Percentiles rank a stretch among this genome's conserved stretches.
These are phyloP conservation scores for Hetaerina americana DNA, from an alignment of 1,140 invertebrate species.

Conservation along the genomic window DNA sequence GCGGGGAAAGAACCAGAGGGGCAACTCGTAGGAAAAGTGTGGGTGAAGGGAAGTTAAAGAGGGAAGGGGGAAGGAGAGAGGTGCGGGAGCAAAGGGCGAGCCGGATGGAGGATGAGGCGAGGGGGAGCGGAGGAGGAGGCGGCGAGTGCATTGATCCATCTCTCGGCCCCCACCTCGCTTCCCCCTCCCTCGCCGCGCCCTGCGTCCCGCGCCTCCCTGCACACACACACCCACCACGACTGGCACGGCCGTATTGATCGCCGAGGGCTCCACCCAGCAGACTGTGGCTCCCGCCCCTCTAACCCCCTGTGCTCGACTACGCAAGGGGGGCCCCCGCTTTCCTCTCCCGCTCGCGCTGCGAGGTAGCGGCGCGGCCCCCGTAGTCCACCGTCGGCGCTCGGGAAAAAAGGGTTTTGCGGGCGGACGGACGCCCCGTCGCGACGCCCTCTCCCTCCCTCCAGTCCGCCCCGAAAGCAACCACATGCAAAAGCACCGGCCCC, in stretches of 20 bases:
- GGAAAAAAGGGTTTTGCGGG: not conserved
- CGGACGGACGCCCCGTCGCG: too few relatives aligned
- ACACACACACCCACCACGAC: not conserved
- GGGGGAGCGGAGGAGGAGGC: constrained; percentile 19
- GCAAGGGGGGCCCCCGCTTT: too few relatives aligned
- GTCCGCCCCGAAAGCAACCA: too few relatives aligned
- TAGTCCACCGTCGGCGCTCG: not conserved
- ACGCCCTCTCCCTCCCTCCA: too few relatives aligned
- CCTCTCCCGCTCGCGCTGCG: not conserved
- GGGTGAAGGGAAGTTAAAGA: constrained; percentile 1
- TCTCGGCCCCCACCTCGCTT: not conserved
- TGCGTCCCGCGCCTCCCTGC: too few relatives aligned
- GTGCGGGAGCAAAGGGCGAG: constrained; percentile 12
- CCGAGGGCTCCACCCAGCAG: not conserved
- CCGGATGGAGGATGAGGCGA: constrained; percentile 8
- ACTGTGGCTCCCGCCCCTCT: not conserved
- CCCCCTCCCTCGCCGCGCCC: not conserved
- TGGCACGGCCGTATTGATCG: not conserved
- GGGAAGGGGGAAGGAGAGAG: constrained; percentile 6
- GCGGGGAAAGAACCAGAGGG: too few relatives aligned
- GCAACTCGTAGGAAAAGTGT: too few relatives aligned
- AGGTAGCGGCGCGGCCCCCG: not conserved
- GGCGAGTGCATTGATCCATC: constrained; percentile 2
- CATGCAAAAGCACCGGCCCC: too few relatives aligned
- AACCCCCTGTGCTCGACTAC: too few relatives aligned